phyloP scores from a whole-genome alignment of 2,113 vertebrate species.

The Rhea pennata region DNA sequence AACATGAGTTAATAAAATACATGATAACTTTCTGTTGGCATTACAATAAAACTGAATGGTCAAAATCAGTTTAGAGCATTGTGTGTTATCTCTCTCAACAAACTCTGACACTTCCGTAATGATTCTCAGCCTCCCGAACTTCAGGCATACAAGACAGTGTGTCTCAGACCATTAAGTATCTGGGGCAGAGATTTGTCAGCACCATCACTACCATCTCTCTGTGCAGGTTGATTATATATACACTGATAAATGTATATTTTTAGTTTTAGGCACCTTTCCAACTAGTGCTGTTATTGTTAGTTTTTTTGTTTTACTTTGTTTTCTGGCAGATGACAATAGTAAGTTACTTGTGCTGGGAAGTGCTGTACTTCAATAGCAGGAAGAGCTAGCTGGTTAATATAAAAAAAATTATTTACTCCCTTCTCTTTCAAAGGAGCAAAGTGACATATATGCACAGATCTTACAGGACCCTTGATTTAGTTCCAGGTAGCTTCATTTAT shows the following conservation, averaged over 20 bases:
- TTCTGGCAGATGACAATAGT: background rate
- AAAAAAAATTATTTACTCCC: background rate
- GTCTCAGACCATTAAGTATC: background rate
- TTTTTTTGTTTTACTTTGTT: background rate
- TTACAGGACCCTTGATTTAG: background rate
- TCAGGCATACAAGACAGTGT: background rate
- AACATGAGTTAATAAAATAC: background rate
- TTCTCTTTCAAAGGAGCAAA: background rate
- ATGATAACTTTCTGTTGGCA: background rate
- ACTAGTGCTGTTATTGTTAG: background rate
- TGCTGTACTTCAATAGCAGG: background rate
- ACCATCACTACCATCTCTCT: background rate
- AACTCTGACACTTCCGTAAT: background rate
- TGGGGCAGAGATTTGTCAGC: background rate
- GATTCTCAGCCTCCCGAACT: background rate
- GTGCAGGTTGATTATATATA: background rate
- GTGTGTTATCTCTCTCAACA: background rate
- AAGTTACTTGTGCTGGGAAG: background rate
- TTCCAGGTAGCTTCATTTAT: rapidly evolving
- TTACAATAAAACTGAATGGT: background rate
- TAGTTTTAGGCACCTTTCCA: slow-evolving; percentile 10
- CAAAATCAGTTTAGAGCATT: background rate
- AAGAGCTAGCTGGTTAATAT: background rate
- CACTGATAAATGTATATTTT: background rate
- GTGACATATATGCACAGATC: background rate